Conservation (phyloP, 2,797 vertebrate species). For the Falco cherrug region DNA sequence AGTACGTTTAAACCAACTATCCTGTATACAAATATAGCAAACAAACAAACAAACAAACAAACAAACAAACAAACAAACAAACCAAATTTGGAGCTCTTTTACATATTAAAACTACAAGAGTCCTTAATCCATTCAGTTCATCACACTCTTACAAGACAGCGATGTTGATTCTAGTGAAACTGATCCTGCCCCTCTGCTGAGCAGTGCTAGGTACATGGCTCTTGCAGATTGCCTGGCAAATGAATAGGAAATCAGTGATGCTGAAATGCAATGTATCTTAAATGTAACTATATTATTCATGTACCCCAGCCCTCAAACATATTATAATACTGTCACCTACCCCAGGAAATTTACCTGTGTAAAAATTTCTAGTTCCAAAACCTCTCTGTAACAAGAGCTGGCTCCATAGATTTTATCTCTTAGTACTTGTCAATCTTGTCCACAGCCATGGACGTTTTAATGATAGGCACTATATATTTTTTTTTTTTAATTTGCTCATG, state of each 20-base stretch:
- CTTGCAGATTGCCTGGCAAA: not conserved
- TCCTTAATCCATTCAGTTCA: not conserved
- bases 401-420: not conserved
- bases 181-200: not conserved
- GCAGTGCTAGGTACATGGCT: not conserved
- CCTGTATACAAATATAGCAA: not conserved
- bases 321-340: not conserved
- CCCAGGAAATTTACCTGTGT: not conserved
- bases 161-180: not conserved
- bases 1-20: not conserved
- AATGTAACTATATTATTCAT: not conserved
- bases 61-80: not conserved
- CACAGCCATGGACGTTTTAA: not conserved
- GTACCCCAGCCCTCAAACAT: not conserved
- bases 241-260: not conserved
- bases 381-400: not conserved
- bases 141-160: not conserved
- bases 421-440: not conserved
- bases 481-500: not conserved
- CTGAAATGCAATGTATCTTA: not conserved
- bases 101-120: not conserved
- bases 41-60: not conserved
- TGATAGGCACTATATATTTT: fast-evolving
- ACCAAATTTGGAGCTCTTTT: not conserved
- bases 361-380: not conserved